Percentiles rank a stretch among this genome's conserved stretches.
These are phyloP conservation scores for Ariolimax columbianus DNA, from an alignment of 2,888 invertebrate species.

Conservation along the genomic window DNA sequence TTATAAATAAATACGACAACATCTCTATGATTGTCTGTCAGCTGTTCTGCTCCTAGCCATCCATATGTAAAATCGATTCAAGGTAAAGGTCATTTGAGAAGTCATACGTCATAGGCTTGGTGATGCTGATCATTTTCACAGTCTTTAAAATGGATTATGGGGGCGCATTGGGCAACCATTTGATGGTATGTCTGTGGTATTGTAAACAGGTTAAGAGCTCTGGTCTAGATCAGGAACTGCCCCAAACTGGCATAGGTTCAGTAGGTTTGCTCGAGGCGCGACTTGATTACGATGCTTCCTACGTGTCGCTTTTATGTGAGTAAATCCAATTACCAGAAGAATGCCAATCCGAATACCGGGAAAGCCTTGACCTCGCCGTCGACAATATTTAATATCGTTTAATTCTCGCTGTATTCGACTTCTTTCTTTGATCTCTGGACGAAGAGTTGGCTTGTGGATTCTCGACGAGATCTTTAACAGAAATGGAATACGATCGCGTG, in stretches of 20 bases:
- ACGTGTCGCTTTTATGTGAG: constrained; percentile 34
- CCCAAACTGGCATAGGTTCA: background rate
- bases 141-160: no score
- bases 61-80: no score
- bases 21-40: no score
- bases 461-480: background rate
- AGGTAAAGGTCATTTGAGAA: no score
- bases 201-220: no score
- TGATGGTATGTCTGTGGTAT: no score
- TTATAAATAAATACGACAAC: no score
- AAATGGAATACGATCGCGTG: background rate
- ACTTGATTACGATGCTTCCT: background rate
- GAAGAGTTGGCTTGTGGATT: background rate
- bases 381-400: constrained; percentile 26
- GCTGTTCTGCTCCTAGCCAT: no score
- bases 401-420: constrained; percentile 3
- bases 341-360: constrained; percentile 17
- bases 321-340: constrained; percentile 20
- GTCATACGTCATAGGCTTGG: no score
- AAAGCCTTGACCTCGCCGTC: background rate
- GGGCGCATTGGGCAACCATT: no score
- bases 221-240: no score
- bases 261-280: background rate
- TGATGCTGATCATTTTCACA: no score
- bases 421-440: background rate